Base-by-base conservation (phyloP, 2,888 invertebrate genomes). In the Epinotia nisella region DNA sequence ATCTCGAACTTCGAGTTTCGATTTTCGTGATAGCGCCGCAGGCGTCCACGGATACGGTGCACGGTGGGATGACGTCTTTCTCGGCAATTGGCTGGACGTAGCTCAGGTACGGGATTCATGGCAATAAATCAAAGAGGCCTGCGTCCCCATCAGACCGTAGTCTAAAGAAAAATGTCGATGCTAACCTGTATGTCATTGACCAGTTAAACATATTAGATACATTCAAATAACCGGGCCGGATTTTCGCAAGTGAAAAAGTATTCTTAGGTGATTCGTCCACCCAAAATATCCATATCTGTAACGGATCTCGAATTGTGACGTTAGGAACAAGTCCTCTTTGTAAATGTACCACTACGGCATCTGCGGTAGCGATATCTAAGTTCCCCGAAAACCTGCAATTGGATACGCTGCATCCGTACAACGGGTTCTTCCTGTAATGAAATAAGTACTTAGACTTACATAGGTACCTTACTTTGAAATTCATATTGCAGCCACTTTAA, bases 211-310 rank as follows among this genome's bases (percentile, higher is more conserved):
- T 76, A 15, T 94, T 93, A 75, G 95, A 92, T 77, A 95, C 94
- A 39, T 93, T 84, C 1, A 82, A 79, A 17, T 86, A 67, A 2
- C 93, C 80, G 1, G 90, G 87, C 53, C 82, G 83, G 11, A 78
- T 79, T 9, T 81, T 81, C 0, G 90, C 79, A 53, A 90, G 77
- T 0, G 94, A 80, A 80, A 96, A 96, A 0, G 95, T 94, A 78
- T 96, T 89, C 11, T 82, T 81, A 0, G 96, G 96, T 19, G 96
- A 95, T 85, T 96, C 96, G 78, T 96, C 96, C 0, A 94, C 95
- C 70, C 96, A 84, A 78, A 96, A 96, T 59, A 96, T 94, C 96
- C 96, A 96, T 76, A 95, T 94, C 84, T 96, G 96, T 2, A 82
- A 75, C 0, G 78, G 81, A 2, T 87, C 87, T 65, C 93, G 90